Evolutionary conservation across 2,888 invertebrate species (phyloP).

Genomic region (Melipona beecheii): DNA sequence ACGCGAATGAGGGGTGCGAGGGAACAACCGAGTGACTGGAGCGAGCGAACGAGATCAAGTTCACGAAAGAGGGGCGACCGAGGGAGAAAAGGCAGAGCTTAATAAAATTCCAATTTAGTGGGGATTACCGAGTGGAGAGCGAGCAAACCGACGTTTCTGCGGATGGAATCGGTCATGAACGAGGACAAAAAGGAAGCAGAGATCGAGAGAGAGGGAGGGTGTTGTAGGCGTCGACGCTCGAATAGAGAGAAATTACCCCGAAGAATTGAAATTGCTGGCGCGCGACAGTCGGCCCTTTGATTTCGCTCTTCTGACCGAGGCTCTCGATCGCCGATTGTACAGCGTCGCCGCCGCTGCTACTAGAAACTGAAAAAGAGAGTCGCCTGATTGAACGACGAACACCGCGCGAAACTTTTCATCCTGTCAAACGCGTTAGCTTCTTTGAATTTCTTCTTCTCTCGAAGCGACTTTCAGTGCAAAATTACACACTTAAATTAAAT

Average conservation of each 20-base stretch:
- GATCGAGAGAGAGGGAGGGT: not conserved
- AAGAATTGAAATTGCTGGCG: conserved; percentile 66
- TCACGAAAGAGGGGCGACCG: not conserved
- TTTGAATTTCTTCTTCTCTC: conserved; percentile 52
- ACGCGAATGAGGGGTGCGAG: not conserved
- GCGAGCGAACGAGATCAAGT: conserved; percentile 4
- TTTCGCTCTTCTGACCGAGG: conserved; percentile 46
- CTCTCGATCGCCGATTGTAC: conserved; percentile 42
- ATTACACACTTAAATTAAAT: not conserved
- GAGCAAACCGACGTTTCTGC: conserved; percentile 10
- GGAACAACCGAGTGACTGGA: not conserved
- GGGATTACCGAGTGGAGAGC: conserved; percentile 34
- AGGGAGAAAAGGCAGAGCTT: conserved; percentile 51
- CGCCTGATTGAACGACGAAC: not conserved
- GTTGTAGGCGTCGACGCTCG: conserved; percentile 49
- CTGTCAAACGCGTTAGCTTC: conserved; percentile 60
- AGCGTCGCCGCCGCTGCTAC: conserved; percentile 5
- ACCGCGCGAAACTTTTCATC: conserved; percentile 55
- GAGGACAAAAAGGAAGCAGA: conserved; percentile 1
- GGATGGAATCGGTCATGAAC: conserved; percentile 22
- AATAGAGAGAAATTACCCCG: conserved; percentile 68
- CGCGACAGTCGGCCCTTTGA: conserved; percentile 55
- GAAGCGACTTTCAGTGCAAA: conserved; percentile 37
- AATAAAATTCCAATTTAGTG: conserved; percentile 65
- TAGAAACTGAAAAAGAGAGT: conserved; percentile 1